phyloP scores from a whole-genome alignment of 1,140 invertebrate genomes.

The Drosophila mojavensis region DNA sequence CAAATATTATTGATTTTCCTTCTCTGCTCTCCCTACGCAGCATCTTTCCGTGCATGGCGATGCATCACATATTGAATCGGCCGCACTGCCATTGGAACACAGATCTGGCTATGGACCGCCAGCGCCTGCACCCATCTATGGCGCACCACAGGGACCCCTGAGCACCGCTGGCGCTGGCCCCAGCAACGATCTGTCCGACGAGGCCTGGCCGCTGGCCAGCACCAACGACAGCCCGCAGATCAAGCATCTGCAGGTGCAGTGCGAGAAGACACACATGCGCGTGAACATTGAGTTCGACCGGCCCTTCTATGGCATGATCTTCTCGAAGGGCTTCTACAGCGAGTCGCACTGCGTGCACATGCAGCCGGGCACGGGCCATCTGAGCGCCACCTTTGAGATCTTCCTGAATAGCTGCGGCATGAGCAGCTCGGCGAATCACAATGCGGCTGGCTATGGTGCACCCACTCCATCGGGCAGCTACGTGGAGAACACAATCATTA shows the following conservation, averaged over 20 bases:
- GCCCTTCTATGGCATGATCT: slow-evolving; percentile 98
- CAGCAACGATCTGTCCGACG: slow-evolving; percentile 80
- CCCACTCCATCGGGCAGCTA: slow-evolving; percentile 95
- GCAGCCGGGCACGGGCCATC: slow-evolving; percentile 93
- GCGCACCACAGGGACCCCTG: slow-evolving; percentile 85
- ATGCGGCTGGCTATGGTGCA: slow-evolving; percentile 90
- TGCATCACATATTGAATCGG: slow-evolving; percentile 90
- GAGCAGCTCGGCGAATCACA: slow-evolving; percentile 93
- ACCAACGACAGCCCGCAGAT: slow-evolving; percentile 93
- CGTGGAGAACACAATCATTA: slow-evolving; percentile 97
- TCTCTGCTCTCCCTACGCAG: slow-evolving; percentile 84
- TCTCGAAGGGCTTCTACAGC: slow-evolving; percentile 96
- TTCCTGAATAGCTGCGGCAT: slow-evolving; percentile 96
- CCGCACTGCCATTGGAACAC: slow-evolving; percentile 91
- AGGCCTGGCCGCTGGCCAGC: slow-evolving; percentile 92
- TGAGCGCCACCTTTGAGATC: slow-evolving; percentile 96
- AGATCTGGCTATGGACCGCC: slow-evolving; percentile 89
- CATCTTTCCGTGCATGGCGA: slow-evolving; percentile 87
- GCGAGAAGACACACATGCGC: slow-evolving; percentile 97
- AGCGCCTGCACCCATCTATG: slow-evolving; percentile 86
- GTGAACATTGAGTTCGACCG: slow-evolving; percentile 97
- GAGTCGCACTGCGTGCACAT: slow-evolving; percentile 95
- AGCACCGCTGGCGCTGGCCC: slow-evolving; percentile 63
- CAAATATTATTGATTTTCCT: neutral
- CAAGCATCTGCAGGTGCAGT: slow-evolving; percentile 96